Evolutionary conservation across 2,113 vertebrate species (phyloP), one percentile per base, ranked within the genome.

Genomic region (Anarhynchus alexandrinus): DNA sequence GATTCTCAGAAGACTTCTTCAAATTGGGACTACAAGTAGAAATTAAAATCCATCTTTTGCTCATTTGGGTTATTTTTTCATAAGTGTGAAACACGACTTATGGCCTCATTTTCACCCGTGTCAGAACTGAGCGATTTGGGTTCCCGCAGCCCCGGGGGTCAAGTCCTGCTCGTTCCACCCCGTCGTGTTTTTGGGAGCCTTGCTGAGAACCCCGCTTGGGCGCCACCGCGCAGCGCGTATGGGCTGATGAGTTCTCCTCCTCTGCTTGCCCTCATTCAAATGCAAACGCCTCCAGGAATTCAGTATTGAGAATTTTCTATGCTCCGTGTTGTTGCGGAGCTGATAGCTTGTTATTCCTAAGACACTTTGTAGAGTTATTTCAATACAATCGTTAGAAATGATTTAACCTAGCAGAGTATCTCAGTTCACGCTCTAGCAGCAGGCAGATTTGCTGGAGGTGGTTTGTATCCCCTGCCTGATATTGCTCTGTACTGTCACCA

Each of bases 31-130:
- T 55, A 40, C 36, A 42, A 13, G 21, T 2, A 67, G 77, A 81
- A 74, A 89, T 45, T 40, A 65, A 93, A 91, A 77, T 23, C 16
- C 15, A 17, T 43, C 45, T 77, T 94, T 45, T 58, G 51, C 27
- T 92, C 6, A 6, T 19, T 58, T 0, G 1, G 26, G 30, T 73
- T 70, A 32, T 36, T 81, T 61, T 61, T 52, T 58, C 27, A 1
- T 11, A 34, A 43, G 47, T 19, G 4, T 13, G 10, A 69, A 34
- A 26, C 23, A 17, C 3, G 16, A 23, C 0, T 0, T 15, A 25
- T 1, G 2, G 12, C 26, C 43, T 83, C 22, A 38, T 72, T 14
- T 67, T 52, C 12, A 9, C 13, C 57, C 49, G 13, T 1, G 1
- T 42, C 32, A 45, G 22, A 51, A 27, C 2, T 12, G 12, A 25